Base-by-base conservation (phyloP, 2,113 vertebrate species). In the Etia nguti region DNA sequence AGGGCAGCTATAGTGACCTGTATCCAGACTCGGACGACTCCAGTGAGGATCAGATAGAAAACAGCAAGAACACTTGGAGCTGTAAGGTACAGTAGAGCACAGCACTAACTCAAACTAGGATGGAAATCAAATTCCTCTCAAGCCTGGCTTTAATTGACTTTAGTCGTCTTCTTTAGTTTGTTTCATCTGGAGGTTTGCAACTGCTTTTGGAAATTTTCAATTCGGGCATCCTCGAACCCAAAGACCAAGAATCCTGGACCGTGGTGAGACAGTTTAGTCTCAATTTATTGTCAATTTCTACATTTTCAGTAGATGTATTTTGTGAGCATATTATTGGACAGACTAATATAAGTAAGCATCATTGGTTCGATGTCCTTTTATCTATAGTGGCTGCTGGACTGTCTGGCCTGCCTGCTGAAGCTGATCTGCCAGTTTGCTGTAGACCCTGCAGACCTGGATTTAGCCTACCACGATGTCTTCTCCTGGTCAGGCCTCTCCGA, bases 1-100 rank as follows among this genome's bases (percentile, higher is more conserved):
- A 99, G 99, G 99, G 99, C 83, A 99, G 99, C 96, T 99, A 99
- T 41, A 99, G 99, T 56, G 99, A 99, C 82, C 96, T 99, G 87
- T 99, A 99, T 93, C 98, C 99, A 41, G 99, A 99, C 93, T 99
- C 99, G 0, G 99, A 99, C 86, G 99, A 99, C 93, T 99, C 99
- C 10, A 98, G 97, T 84, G 99, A 99, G 92, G 98, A 99, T 95
- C 98, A 99, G 95, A 99, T 99, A 75, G 99, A 99, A 94, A 99
- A 99, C 79, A 99, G 98, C 96, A 99, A 99, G 96, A 99, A 99
- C 96, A 98, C 98, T 0, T 99, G 99, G 99, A 99, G 98, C 95
- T 99, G 99, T 97, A 99, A 99, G 98, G 99, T 99, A 89, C 9
- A 41, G 18, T 6, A 15, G 46, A 22, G 8, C 22, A 16, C 46